Percentiles rank a stretch among this genome's conserved stretches.
Conservation (phyloP, 2,797 vertebrate species). For the Lagocephalus sceleratus region DNA sequence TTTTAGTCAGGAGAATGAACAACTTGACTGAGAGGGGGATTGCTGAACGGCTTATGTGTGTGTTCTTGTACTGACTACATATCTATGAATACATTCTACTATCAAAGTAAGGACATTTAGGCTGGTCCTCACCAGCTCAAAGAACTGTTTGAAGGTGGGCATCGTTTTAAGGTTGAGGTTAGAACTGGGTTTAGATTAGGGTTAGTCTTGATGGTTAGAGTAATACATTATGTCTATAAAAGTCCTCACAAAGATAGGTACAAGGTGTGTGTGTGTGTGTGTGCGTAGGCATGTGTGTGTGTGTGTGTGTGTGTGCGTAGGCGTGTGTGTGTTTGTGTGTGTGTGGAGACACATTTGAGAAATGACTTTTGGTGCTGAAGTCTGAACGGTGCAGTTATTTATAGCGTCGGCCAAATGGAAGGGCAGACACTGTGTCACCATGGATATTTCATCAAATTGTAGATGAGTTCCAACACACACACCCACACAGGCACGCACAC, state of each 20-base stretch:
- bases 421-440: constrained; percentile 36
- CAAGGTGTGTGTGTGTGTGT: constrained; percentile 1
- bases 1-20: background rate
- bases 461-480: constrained; percentile 9
- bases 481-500: constrained; percentile 4
- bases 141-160: too few relatives aligned
- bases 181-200: too few relatives aligned
- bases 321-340: constrained; percentile 13
- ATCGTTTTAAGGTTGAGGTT: too few relatives aligned
- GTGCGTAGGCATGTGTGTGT: constrained; percentile 2
- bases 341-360: constrained; percentile 22
- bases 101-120: too few relatives aligned
- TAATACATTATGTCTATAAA: too few relatives aligned
- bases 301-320: constrained; percentile 7
- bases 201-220: too few relatives aligned
- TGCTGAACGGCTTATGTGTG: too few relatives aligned
- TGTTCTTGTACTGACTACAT: too few relatives aligned
- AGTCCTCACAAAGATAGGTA: too few relatives aligned
- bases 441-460: constrained; percentile 49
- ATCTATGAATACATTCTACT: too few relatives aligned
- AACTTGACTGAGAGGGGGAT: background rate
- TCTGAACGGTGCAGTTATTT: constrained; percentile 51
- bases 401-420: constrained; percentile 41
- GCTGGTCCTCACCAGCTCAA: too few relatives aligned
- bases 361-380: constrained; percentile 44